Percentiles rank a stretch among this genome's conserved stretches.
Conservation (phyloP, 2,888 invertebrate genomes). For the Andrena bucephala region DNA sequence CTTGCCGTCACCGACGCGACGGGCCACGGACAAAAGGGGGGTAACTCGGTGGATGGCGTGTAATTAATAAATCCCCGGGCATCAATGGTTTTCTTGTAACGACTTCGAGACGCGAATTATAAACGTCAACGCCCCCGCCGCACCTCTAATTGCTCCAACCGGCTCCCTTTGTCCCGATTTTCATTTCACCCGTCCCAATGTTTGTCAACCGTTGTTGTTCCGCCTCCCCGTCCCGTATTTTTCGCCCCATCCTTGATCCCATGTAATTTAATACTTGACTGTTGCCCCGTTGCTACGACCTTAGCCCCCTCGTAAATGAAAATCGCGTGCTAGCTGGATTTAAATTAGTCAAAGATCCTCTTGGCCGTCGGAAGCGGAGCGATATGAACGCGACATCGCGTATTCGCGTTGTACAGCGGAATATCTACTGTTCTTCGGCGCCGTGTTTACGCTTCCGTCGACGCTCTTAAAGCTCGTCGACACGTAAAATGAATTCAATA, state of each 20-base stretch:
- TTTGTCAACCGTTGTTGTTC: conserved; percentile 38
- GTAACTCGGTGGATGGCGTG: conserved; percentile 41
- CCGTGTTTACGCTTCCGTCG: conserved; percentile 20
- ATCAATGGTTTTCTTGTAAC: conserved; percentile 39
- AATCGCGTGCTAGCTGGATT: neutral
- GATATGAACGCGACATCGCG: neutral
- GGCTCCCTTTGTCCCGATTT: conserved; percentile 40
- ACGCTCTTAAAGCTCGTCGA: conserved; percentile 17
- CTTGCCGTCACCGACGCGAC: conserved; percentile 12
- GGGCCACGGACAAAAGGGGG: conserved; percentile 29
- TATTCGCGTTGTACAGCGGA: neutral
- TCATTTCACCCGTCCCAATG: conserved; percentile 24
- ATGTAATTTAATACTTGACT: conserved; percentile 33
- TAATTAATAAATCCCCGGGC: conserved; percentile 62
- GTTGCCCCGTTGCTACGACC: neutral
- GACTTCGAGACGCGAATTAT: conserved; percentile 48
- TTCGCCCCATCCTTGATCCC: neutral
- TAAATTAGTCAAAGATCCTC: conserved; percentile 9
- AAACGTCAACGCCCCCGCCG: conserved; percentile 32
- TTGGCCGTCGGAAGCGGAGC: neutral
- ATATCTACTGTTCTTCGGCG: neutral
- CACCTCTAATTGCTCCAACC: conserved; percentile 43
- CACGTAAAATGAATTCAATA: conserved; percentile 28
- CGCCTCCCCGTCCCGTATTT: neutral
- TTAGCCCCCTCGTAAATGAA: neutral